Percentiles rank a stretch among this genome's conserved stretches.
Evolutionary conservation across 2,888 invertebrate species (phyloP).

Genomic region (Macrosoma leucophasiata): DNA sequence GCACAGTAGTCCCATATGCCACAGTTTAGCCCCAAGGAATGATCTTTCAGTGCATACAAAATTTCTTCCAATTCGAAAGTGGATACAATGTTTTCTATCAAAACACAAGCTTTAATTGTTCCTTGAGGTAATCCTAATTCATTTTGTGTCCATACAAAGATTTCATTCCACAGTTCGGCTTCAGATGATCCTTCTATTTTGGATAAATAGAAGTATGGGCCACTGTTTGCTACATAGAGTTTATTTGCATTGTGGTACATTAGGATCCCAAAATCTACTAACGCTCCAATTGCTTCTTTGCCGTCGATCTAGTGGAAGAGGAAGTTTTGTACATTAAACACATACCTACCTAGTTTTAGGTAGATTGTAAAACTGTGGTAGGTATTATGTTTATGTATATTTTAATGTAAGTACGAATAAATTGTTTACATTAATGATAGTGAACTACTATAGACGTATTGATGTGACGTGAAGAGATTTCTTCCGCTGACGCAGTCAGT

Average conservation of each 20-base stretch:
- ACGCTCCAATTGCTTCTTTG: conserved; percentile 77
- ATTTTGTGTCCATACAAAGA: conserved; percentile 78
- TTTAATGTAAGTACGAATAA: no score
- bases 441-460: no score
- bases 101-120: conserved; percentile 81
- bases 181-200: conserved; percentile 80
- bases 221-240: conserved; percentile 71
- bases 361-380: not conserved
- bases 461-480: no score
- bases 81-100: conserved; percentile 82
- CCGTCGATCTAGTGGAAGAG: conserved; percentile 67
- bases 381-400: no score
- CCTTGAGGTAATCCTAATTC: conserved; percentile 74
- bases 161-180: conserved; percentile 81
- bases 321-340: conserved; percentile 2
- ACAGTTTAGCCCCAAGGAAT: conserved; percentile 82
- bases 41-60: conserved; percentile 77
- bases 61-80: conserved; percentile 83
- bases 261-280: conserved; percentile 81
- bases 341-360: not conserved
- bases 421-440: no score
- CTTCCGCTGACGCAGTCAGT: no score
- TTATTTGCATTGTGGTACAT: conserved; percentile 78
- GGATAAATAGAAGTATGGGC: conserved; percentile 83
- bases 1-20: conserved; percentile 86